Percentiles rank a stretch among this genome's conserved stretches.
phyloP scores from a whole-genome alignment of 2,888 invertebrate genomes.

The Dyspetes luteomarginatus region DNA sequence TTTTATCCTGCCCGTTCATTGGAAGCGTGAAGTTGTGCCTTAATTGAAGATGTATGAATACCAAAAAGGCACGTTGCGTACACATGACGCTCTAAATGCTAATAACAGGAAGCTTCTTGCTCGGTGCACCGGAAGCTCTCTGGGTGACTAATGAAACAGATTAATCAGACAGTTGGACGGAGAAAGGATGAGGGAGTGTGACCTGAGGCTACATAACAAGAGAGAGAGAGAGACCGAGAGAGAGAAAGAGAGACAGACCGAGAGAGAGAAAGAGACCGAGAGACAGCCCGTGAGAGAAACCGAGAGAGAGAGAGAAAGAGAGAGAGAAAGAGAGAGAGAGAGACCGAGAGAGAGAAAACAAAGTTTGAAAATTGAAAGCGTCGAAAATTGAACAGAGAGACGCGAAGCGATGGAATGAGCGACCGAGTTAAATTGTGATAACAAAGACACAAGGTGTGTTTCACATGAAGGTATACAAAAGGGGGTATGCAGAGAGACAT shows the following conservation, averaged over 20 bases:
- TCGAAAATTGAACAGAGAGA: slow-evolving; percentile 29
- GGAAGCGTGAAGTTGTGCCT: slow-evolving; percentile 1
- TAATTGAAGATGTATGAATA: slow-evolving; percentile 36
- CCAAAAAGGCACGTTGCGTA: slow-evolving; percentile 22
- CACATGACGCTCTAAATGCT: slow-evolving; percentile 69
- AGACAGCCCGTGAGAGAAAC: neutral
- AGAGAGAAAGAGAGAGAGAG: slow-evolving; percentile 10
- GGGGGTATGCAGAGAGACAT: neutral
- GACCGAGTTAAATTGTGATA: slow-evolving; percentile 28
- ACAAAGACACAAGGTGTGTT: slow-evolving; percentile 28
- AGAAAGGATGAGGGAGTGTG: slow-evolving; percentile 12
- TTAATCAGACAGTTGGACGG: slow-evolving; percentile 69
- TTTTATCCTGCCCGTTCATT: neutral
- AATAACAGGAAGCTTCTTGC: slow-evolving; percentile 73
- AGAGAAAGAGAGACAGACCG: slow-evolving; percentile 15
- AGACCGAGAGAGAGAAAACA: slow-evolving; percentile 19
- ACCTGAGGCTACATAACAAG: neutral
- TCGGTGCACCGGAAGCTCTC: slow-evolving; percentile 40
- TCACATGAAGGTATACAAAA: neutral
- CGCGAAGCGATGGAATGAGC: slow-evolving; percentile 32
- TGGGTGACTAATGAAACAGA: slow-evolving; percentile 72
- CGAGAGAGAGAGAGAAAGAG: neutral
- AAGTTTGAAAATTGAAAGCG: slow-evolving; percentile 47
- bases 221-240: neutral
- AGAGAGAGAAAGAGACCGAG: slow-evolving; percentile 17